Conservation (phyloP, 37 sponge, comb jelly and placozoan species). For the Tethya wilhelma region DNA sequence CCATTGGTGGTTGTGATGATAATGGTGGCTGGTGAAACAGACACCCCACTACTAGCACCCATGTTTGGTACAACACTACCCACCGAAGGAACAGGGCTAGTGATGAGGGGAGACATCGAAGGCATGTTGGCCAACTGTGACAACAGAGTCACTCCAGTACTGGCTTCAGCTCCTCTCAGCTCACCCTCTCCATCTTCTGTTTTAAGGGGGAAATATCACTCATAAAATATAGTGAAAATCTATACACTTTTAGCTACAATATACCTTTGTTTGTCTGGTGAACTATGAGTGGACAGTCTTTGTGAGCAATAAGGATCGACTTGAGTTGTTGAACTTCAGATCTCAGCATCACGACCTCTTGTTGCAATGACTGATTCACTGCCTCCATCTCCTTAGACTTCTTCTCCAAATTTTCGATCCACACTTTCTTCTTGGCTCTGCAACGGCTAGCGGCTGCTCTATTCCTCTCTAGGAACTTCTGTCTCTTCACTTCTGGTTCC, state of each 20-base stretch:
- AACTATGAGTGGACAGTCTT: constrained; percentile 88
- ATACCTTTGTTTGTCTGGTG: constrained; percentile 26
- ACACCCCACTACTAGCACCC: too few relatives aligned
- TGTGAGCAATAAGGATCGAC: constrained; percentile 86
- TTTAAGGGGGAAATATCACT: neutral
- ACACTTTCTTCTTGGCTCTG: constrained; percentile 86
- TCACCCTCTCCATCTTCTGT: neutral
- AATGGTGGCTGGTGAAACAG: neutral
- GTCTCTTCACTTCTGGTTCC: constrained; percentile 85
- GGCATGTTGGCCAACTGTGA: constrained; percentile 57
- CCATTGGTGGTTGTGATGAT: constrained; percentile 37
- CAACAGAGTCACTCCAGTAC: constrained; percentile 44
- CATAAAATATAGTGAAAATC: neutral
- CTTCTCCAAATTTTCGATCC: constrained; percentile 83
- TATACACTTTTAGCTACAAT: neutral
- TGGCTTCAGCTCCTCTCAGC: neutral
- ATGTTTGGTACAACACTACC: constrained; percentile 67
- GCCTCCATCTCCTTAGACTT: constrained; percentile 71
- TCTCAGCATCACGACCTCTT: constrained; percentile 73
- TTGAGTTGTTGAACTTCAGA: constrained; percentile 91
- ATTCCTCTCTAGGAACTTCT: constrained; percentile 86
- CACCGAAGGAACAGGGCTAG: constrained; percentile 52
- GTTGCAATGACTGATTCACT: constrained; percentile 56
- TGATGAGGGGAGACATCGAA: constrained; percentile 60
- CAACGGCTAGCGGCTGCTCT: constrained; percentile 91